phyloP scores from a whole-genome alignment of 2,113 vertebrate genomes.

The Clarias magur region DNA sequence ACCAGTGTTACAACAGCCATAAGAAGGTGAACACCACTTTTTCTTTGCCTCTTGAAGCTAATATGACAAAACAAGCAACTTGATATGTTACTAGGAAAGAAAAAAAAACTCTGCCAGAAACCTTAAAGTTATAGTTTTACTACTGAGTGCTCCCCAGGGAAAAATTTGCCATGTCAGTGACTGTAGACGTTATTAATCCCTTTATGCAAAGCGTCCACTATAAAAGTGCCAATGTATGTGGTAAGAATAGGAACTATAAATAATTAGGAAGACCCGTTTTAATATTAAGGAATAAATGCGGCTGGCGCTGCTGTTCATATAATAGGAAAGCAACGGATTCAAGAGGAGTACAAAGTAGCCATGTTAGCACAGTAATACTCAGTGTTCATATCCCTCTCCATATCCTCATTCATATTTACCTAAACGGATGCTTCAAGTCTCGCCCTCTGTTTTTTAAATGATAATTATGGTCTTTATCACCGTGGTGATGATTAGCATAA shows the following conservation, averaged over 20 bases:
- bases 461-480: constrained; percentile 20
- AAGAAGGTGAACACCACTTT: no score
- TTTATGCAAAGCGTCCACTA: neutral
- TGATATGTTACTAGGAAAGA: neutral
- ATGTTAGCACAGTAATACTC: neutral
- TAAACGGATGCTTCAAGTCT: constrained; percentile 3
- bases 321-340: neutral
- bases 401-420: neutral
- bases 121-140: neutral
- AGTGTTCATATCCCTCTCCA: neutral
- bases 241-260: neutral
- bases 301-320: neutral
- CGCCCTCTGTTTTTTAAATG: neutral
- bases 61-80: neutral
- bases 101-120: neutral
- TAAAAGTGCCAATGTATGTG: neutral
- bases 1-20: neutral
- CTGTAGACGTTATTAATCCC: neutral
- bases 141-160: neutral
- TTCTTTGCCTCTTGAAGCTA: neutral
- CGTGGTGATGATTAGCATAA: constrained; percentile 4
- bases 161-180: neutral
- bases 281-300: neutral
- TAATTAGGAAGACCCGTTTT: neutral
- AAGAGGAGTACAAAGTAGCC: neutral